Evolutionary conservation across 2,888 invertebrate genomes (phyloP), one percentile per base, ranked within the genome.

Genomic region (Ophioninae sp.): DNA sequence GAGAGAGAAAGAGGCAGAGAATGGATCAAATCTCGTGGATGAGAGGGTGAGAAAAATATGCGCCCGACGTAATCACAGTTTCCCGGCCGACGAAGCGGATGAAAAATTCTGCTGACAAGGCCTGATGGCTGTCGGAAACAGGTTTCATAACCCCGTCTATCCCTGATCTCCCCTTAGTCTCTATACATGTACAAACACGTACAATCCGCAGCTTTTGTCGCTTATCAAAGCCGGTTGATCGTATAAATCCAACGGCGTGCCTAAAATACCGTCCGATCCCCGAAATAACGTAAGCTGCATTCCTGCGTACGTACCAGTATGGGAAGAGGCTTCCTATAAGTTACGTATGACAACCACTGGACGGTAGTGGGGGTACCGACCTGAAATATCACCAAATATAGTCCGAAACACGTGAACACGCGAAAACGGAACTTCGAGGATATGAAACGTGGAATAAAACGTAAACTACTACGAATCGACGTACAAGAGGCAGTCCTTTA

Each of bases 401-500:
- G 37, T 10, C 21, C 37, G 44, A 30, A 41, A 57, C 17, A 8
- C n/a, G 39, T 68, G 62, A 10, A 23, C 20, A 61, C 6, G 44
- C 37, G 50, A 73, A 59, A 67, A 30, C 57, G 56, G 64, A 78
- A 69, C 73, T 69, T 68, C 69, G 56, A 70, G 74, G 74, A 74
- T 30, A 2, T 30, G 30, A 30, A 30, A 3, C 30, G 10, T 30
- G 69, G 39, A 50, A 41, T 23, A 39, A 41, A 41, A 56, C 41
- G 69, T 62, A 68, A 50, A 80, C 50, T 50, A 77, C 59, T 81
- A 67, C 67, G 64, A 83, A 74, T 74, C 70, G 79, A 85, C 74
- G 73, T 85, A 74, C 83, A 69, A 74, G 39, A 57, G 69, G 74
- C 79, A 61, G 79, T 78, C 83, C n/a, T n/a, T 85, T 85, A 85